Percentiles rank a stretch among this genome's conserved stretches.
phyloP scores from a whole-genome alignment of 1,140 invertebrate genomes.

The Dendroctonus valens region DNA sequence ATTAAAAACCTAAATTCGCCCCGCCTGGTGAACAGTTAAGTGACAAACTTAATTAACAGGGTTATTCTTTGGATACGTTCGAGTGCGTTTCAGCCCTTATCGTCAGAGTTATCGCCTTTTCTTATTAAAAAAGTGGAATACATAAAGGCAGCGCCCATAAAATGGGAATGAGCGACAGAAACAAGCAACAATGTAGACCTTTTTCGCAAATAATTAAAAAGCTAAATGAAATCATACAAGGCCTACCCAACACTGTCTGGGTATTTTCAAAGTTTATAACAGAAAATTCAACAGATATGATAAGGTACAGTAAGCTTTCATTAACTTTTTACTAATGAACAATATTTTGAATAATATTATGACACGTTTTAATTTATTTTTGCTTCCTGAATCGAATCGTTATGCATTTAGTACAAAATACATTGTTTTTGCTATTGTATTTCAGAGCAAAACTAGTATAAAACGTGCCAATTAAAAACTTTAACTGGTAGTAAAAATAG shows the following conservation, averaged over 20 bases:
- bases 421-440: too few relatives aligned
- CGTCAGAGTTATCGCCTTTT: conserved; percentile 42
- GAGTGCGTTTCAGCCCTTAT: conserved; percentile 44
- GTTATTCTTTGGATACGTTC: conserved; percentile 49
- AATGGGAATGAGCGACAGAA: conserved; percentile 28
- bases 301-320: too few relatives aligned
- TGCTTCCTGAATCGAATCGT: too few relatives aligned
- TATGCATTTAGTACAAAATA: too few relatives aligned
- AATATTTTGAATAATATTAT: too few relatives aligned
- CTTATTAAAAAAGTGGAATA: conserved; percentile 39
- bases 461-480: too few relatives aligned
- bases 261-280: too few relatives aligned
- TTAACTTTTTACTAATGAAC: too few relatives aligned
- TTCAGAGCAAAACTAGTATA: too few relatives aligned
- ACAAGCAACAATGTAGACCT: conserved; percentile 31
- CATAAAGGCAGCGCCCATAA: conserved; percentile 26
- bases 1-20: conserved; percentile 53
- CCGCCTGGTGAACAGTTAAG: conserved; percentile 48
- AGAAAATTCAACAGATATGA: too few relatives aligned
- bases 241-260: neutral
- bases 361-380: too few relatives aligned
- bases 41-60: conserved; percentile 53
- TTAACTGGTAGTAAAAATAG: too few relatives aligned
- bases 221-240: conserved; percentile 21
- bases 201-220: conserved; percentile 33